Evolutionary conservation across 2,797 vertebrate species (phyloP), one percentile per base, ranked within the genome.

Genomic region (Eospalax fontanierii): DNA sequence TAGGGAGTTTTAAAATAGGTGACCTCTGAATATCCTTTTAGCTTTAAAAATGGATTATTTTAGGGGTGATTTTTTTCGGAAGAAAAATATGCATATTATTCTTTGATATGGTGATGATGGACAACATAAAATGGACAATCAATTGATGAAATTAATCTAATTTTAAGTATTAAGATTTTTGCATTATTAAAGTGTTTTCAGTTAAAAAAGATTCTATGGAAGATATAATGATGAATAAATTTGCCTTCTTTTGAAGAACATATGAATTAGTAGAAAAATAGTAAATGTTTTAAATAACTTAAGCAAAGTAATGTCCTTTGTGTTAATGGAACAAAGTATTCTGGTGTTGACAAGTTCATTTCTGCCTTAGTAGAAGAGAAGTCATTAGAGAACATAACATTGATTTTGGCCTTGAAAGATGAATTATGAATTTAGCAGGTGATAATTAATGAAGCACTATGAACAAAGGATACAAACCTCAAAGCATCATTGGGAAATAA

Each of bases 41-140:
- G 24, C 14, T 95, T 90, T 68, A 82, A 92, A 91, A 81, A 7
- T 94, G 87, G 26, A 85, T 82, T 93, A 75, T 93, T 6, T 95
- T 80, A 88, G 50, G 90, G 65, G 21, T 95, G 33, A 84, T 89
- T 91, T 78, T 61, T 92, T 96, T 96, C 91, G 83, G 35, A 93
- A 79, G 65, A 90, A 94, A 92, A 96, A 70, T 71, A 54, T 43
- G 1, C 6, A 12, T 91, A 26, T 28, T 96, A 61, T 82, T 89
- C 21, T 92, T 94, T 88, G 57, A 63, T 15, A 68, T 87, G 35
- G 26, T 92, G 38, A 57, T 95, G 90, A 87, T 87, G 22, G 54
- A 16, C 30, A 85, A 93, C 12, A 92, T 63, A 93, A 88, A 61
- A 71, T 90, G 50, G 43, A 40, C n/a, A 85, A 63, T 11, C 26